phyloP scores from a whole-genome alignment of 2,113 vertebrate species.

The Carassius carassius region DNA sequence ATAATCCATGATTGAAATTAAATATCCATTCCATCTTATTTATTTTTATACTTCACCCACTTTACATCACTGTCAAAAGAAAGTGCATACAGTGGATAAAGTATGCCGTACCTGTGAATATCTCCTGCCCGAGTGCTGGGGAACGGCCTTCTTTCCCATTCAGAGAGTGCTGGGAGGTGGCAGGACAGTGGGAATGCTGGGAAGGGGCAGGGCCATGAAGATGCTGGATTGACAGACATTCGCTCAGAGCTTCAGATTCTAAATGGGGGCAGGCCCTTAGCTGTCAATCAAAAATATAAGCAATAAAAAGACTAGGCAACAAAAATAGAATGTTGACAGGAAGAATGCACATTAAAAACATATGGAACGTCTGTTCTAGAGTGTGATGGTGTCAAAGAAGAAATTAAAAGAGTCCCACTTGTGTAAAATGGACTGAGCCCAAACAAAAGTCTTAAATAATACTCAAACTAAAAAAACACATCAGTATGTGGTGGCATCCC shows the following conservation, averaged over 20 bases:
- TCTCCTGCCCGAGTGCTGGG: slow-evolving; percentile 79
- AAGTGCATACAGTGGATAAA: background rate
- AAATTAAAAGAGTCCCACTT: slow-evolving; percentile 37
- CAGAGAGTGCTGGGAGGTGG: slow-evolving; percentile 78
- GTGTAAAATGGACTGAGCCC: slow-evolving; percentile 39
- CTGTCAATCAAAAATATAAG: slow-evolving; percentile 67
- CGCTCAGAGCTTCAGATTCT: slow-evolving; percentile 84
- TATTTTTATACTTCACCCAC: background rate
- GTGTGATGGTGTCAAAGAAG: background rate
- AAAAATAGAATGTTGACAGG: background rate
- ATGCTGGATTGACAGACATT: slow-evolving; percentile 88
- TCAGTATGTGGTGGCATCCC: slow-evolving; percentile 58
- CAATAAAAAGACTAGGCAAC: background rate
- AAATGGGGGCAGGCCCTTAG: slow-evolving; percentile 82
- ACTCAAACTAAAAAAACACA: slow-evolving; percentile 4
- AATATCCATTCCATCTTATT: background rate
- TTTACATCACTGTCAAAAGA: background rate
- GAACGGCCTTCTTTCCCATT: slow-evolving; percentile 82
- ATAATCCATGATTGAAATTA: background rate
- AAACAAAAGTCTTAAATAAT: slow-evolving; percentile 38
- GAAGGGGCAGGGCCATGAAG: slow-evolving; percentile 79
- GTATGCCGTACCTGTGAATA: slow-evolving; percentile 82
- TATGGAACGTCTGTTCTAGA: background rate
- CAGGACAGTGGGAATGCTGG: slow-evolving; percentile 72
- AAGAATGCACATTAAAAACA: slow-evolving; percentile 53